Conservation (phyloP, 1,140 invertebrate species). For the Daktulosphaira vitifoliae region DNA sequence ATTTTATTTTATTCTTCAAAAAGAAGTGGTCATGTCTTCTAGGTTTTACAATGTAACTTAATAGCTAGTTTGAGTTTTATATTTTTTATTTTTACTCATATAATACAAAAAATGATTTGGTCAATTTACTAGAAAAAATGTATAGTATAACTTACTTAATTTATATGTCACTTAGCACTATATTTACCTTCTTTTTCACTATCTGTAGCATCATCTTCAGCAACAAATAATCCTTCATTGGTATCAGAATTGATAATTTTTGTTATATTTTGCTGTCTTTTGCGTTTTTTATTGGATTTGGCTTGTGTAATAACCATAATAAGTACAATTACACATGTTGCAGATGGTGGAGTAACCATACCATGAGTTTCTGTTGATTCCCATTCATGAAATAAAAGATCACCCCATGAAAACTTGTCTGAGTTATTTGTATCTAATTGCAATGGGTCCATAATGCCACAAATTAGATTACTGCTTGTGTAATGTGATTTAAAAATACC, state of each 20-base stretch:
- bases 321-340: constrained; percentile 1
- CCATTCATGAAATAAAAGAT: constrained; percentile 15
- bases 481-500: neutral
- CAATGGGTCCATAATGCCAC: neutral
- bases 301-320: neutral
- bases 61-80: no score
- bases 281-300: neutral
- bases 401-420: neutral
- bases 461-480: neutral
- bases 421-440: neutral
- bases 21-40: no score
- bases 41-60: no score
- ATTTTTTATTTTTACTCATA: no score
- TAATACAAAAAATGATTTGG: no score
- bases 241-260: neutral
- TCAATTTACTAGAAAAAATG: no score
- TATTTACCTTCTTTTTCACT: neutral
- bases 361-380: neutral
- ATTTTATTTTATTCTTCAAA: no score
- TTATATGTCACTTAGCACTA: no score
- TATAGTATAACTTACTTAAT: no score
- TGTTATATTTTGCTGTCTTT: neutral
- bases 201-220: neutral
- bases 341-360: neutral
- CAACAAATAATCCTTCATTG: neutral